These are phyloP conservation scores for Hippolais icterina DNA, from an alignment of 2,113 vertebrate genomes.

Conservation along the genomic window DNA sequence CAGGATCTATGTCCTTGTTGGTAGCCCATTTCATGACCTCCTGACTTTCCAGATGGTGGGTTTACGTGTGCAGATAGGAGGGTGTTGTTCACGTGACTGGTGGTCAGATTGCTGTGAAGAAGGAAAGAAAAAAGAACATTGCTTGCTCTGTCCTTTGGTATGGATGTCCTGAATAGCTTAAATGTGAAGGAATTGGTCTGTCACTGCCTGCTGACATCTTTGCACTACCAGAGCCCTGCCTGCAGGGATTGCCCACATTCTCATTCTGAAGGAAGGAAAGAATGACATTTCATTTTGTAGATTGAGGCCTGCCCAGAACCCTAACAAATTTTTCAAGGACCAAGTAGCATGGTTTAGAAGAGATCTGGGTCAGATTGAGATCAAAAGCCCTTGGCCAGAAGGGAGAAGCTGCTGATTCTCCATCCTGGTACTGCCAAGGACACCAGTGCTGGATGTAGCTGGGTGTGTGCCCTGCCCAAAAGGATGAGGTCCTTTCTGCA, in stretches of 20 bases:
- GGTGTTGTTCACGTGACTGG: not conserved
- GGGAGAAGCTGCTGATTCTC: not conserved
- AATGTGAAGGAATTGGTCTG: not conserved
- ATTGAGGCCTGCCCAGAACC: not conserved
- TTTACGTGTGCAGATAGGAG: not conserved
- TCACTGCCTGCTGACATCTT: not conserved
- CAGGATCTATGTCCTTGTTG: not conserved
- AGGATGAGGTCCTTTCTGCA: not conserved
- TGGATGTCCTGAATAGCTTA: not conserved
- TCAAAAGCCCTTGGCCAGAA: not conserved
- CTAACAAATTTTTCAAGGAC: not conserved
- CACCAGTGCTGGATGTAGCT: not conserved
- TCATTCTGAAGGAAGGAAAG: not conserved
- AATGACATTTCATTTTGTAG: rapidly evolving
- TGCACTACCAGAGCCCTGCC: not conserved
- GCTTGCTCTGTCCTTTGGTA: not conserved
- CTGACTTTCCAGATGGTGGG: not conserved
- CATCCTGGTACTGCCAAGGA: not conserved
- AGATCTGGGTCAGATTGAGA: not conserved
- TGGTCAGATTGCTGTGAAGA: not conserved
- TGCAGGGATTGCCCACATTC: not conserved
- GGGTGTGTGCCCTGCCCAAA: not conserved
- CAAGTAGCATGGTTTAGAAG: not conserved
- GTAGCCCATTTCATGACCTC: not conserved
- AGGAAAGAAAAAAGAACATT: not conserved